Conservation (phyloP, 2,113 vertebrate species). For the Egretta garzetta region DNA sequence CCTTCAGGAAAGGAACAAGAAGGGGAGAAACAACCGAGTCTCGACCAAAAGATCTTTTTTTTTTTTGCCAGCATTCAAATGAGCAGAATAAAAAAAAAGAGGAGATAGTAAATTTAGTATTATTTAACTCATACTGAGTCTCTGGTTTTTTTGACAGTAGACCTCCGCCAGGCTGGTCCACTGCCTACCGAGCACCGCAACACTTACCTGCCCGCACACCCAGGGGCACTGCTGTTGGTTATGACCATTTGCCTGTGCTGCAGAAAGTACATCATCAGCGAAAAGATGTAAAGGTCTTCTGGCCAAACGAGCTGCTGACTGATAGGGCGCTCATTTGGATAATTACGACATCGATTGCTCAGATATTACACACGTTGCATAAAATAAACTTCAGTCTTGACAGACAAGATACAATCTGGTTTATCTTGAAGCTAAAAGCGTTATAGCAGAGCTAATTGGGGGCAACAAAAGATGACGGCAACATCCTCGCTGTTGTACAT, state of each 20-base stretch:
- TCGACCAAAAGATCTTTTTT: neutral
- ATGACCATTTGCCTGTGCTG: neutral
- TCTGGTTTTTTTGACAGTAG: neutral
- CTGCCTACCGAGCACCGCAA: neutral
- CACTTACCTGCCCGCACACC: neutral
- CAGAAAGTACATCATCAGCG: neutral
- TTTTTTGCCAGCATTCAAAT: neutral
- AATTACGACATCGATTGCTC: neutral
- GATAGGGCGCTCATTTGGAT: neutral
- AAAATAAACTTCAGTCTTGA: neutral
- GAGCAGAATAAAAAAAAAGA: neutral
- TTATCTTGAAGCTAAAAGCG: neutral
- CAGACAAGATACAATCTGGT: neutral
- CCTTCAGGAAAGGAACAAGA: neutral
- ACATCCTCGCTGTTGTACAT: neutral
- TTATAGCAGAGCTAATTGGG: neutral
- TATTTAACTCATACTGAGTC: neutral
- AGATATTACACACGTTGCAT: neutral
- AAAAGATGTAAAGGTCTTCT: neutral
- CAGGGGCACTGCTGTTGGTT: neutral
- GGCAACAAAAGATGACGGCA: neutral
- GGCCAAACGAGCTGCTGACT: neutral
- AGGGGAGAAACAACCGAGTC: rapidly evolving
- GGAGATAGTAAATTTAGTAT: neutral
- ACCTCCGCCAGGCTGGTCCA: rapidly evolving